Percentiles rank a stretch among this genome's conserved stretches.
These are phyloP conservation scores for Platycnemis pennipes DNA, from an alignment of 2,888 invertebrate species.

Conservation along the genomic window DNA sequence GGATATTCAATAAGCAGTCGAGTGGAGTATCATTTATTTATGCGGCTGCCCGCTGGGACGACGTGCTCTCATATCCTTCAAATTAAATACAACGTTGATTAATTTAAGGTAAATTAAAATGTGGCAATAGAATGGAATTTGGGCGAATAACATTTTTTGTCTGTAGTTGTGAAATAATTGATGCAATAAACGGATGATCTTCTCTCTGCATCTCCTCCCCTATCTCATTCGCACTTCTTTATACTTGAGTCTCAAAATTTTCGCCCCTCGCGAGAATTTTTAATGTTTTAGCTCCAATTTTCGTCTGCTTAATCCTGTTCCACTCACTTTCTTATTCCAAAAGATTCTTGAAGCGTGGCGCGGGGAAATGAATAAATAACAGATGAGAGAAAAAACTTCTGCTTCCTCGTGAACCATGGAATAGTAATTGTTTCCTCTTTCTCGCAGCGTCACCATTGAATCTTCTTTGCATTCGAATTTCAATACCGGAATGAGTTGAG, in stretches of 20 bases:
- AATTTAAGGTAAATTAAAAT: no score
- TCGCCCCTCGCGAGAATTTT: background rate
- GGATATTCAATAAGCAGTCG: no score
- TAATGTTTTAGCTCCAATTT: background rate
- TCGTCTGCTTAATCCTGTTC: background rate
- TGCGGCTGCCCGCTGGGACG: no score
- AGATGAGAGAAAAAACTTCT: background rate
- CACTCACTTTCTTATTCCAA: background rate
- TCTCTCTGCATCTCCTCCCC: background rate
- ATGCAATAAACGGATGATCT: background rate
- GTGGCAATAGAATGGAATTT: background rate
- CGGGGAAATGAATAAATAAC: background rate
- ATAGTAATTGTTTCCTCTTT: background rate
- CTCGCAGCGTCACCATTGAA: background rate
- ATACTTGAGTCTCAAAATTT: background rate
- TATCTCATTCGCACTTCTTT: background rate
- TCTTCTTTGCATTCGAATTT: background rate
- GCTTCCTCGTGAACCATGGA: background rate
- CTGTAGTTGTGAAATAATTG: background rate
- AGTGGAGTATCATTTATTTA: no score
- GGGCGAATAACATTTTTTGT: background rate
- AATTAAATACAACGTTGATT: no score
- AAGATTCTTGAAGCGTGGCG: background rate
- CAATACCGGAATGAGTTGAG: background rate
- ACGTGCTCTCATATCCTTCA: no score